Evolutionary conservation across 2,113 vertebrate genomes (phyloP).

Genomic region (Hiodon tergisus): DNA sequence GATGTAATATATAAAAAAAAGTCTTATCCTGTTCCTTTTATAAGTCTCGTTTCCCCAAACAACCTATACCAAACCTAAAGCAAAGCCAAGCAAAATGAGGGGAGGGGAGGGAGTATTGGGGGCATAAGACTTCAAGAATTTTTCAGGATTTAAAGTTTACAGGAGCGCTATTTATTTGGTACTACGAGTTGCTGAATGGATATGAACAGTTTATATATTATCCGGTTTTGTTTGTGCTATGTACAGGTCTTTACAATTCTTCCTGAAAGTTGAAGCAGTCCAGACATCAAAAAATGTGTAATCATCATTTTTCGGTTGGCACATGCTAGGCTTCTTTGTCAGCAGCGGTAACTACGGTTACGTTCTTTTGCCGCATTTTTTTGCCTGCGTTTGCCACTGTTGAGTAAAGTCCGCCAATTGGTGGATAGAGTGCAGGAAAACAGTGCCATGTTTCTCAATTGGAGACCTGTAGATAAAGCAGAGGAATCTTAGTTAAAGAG

Average conservation of each 20-base stretch:
- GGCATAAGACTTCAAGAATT: constrained; percentile 72
- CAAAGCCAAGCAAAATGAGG: constrained; percentile 48
- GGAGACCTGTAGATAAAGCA: constrained; percentile 74
- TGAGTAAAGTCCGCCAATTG: constrained; percentile 81
- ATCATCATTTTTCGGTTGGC: constrained; percentile 83
- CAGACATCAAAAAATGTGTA: constrained; percentile 76
- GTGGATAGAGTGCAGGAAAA: constrained; percentile 95
- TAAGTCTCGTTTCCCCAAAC: constrained; percentile 51
- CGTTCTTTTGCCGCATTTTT: constrained; percentile 87
- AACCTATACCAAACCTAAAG: constrained; percentile 66
- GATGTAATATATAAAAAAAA: constrained; percentile 27
- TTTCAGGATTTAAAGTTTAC: constrained; percentile 76
- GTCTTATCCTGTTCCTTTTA: constrained; percentile 47
- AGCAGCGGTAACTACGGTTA: constrained; percentile 78
- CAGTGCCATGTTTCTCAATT: constrained; percentile 94
- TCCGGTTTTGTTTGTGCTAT: constrained; percentile 97
- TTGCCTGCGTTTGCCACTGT: constrained; percentile 83
- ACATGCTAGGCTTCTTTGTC: constrained; percentile 87
- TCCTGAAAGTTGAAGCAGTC: constrained; percentile 99
- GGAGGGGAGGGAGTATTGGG: constrained; percentile 43
- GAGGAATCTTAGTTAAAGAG: neutral
- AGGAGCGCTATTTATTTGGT: constrained; percentile 88
- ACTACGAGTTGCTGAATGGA: constrained; percentile 82
- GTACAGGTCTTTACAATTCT: constrained; percentile 99
- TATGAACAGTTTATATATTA: constrained; percentile 93